phyloP scores from a whole-genome alignment of 1,140 invertebrate species.

The Macrosteles quadrilineatus region DNA sequence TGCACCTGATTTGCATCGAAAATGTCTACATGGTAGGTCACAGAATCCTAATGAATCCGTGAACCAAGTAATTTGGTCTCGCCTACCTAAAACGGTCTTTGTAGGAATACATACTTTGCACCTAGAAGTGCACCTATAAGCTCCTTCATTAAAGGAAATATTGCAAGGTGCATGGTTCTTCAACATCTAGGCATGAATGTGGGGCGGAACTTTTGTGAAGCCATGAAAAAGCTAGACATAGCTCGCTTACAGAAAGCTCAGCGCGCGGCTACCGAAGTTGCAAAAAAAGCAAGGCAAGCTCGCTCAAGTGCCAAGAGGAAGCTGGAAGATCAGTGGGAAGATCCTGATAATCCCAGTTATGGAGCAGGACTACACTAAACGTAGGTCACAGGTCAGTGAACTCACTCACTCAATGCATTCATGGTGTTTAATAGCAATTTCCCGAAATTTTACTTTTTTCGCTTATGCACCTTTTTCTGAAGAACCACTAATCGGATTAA shows the following conservation, averaged over 20 bases:
- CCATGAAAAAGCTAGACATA: not conserved
- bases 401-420: not conserved
- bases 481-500: too few relatives aligned
- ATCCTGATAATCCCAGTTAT: too few relatives aligned
- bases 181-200: not conserved
- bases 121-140: not conserved
- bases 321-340: not conserved
- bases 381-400: too few relatives aligned
- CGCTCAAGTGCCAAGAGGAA: too few relatives aligned
- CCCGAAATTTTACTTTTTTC: not conserved
- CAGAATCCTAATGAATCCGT: slow-evolving; percentile 21
- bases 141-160: slow-evolving; percentile 1
- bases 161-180: not conserved
- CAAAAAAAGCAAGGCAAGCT: slow-evolving; percentile 1
- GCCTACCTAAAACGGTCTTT: not conserved
- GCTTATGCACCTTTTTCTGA: not conserved
- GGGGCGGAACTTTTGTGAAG: not conserved
- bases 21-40: slow-evolving; percentile 30
- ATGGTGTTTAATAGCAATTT: not conserved
- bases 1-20: slow-evolving; percentile 20
- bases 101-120: not conserved
- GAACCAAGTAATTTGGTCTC: slow-evolving; percentile 4
- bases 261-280: not conserved
- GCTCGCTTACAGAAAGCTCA: too few relatives aligned
- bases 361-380: too few relatives aligned